A percentile compares a stretch with the other conserved stretches of the same genome.
Conservation (phyloP, 1,140 invertebrate genomes). For the Ips nitidus region DNA sequence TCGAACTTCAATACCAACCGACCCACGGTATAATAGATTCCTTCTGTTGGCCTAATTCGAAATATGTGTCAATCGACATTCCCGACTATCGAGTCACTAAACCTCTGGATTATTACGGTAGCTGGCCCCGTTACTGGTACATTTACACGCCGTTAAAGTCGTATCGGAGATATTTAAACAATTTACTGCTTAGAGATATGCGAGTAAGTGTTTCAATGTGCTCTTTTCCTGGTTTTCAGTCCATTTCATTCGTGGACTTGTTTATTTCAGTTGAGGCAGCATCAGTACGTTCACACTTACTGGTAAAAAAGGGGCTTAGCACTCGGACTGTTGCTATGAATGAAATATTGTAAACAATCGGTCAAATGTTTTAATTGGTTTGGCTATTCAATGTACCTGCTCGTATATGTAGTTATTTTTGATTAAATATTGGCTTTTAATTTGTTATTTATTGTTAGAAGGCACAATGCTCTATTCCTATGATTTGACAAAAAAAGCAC, state of each 20-base stretch:
- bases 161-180: slow-evolving; percentile 37
- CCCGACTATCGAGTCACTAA: slow-evolving; percentile 37
- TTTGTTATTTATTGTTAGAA: too few relatives aligned
- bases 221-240: too few relatives aligned
- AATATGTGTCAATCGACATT: slow-evolving; percentile 38
- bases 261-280: slow-evolving; percentile 34
- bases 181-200: slow-evolving; percentile 37
- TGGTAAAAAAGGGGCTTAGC: slow-evolving; percentile 19
- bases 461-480: too few relatives aligned
- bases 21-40: slow-evolving; percentile 32
- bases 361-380: too few relatives aligned
- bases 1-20: slow-evolving; percentile 37
- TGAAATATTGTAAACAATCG: too few relatives aligned
- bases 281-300: slow-evolving; percentile 37
- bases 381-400: too few relatives aligned
- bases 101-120: slow-evolving; percentile 38
- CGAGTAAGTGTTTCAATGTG: slow-evolving; percentile 24
- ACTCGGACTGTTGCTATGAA: too few relatives aligned
- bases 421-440: too few relatives aligned
- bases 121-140: slow-evolving; percentile 35
- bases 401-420: too few relatives aligned
- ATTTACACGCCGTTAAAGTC: slow-evolving; percentile 33
- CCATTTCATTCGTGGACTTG: not conserved
- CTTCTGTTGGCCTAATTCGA: slow-evolving; percentile 36
- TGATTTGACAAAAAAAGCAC: too few relatives aligned